Evolutionary conservation across 2,113 vertebrate species (phyloP), one percentile per base, ranked within the genome.

Genomic region (Prolemur simus): DNA sequence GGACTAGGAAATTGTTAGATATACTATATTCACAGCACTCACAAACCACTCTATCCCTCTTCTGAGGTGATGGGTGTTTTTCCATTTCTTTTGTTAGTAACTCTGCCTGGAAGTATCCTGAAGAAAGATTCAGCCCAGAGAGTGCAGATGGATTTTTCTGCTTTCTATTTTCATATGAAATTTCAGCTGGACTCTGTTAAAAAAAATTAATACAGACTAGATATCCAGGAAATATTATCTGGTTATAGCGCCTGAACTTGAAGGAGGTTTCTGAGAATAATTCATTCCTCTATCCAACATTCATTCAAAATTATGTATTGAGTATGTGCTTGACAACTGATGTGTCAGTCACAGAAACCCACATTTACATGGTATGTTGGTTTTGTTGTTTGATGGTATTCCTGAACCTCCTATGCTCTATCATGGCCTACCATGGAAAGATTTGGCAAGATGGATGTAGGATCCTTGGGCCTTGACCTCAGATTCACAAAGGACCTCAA

Each of bases 201-300:
- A 91, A 86, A 91, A 92, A 89, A 89, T 76, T 64, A 94, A 97
- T 73, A 60, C 15, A 77, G 78, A 96, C 32, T 84, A 96, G 76
- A 92, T 88, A 25, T 60, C 80, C 90, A 95, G 80, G 82, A 80
- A 94, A 91, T 84, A 20, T 84, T 77, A 89, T 73, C 76, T 32
- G 64, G 63, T 81, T 84, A 87, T 12, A 77, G 12, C 6, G 12
- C 49, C 84, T 88, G 45, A 94, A 97, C 69, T 73, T 94, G 92
- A 97, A 97, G 78, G 73, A 74, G 84, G 42, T 96, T 97, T 97
- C 87, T 64, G 95, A 87, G 64, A 97, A 97, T 54, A 95, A 63
- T 71, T 45, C 69, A 85, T 66, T 96, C 83, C 88, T 60, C 74
- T 64, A 87, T 56, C 58, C 69, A 87, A 83, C 42, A 78, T 88